These are phyloP conservation scores for Eulemur mongoz DNA, from an alignment of 2,797 vertebrate genomes.

Conservation along the genomic window DNA sequence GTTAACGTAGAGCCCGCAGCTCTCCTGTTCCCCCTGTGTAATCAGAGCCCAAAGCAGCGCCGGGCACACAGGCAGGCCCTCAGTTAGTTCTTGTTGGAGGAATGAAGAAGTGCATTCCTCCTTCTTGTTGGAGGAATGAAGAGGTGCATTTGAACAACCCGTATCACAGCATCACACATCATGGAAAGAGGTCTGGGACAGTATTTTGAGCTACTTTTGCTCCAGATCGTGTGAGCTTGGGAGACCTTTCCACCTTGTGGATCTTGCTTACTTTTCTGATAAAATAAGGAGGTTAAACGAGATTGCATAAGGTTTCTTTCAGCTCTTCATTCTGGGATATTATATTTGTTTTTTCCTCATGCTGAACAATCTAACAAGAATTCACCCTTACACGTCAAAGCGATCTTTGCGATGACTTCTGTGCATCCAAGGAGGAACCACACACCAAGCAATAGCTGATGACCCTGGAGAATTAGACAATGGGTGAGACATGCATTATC, in stretches of 20 bases:
- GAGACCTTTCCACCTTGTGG: not conserved
- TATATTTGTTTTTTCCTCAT: not conserved
- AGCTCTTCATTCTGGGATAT: not conserved
- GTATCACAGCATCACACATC: not conserved
- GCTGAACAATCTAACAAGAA: not conserved
- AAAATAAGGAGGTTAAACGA: conserved; percentile 1
- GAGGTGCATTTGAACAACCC: not conserved
- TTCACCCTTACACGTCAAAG: conserved; percentile 8
- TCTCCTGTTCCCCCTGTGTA: not conserved
- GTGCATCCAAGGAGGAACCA: not conserved
- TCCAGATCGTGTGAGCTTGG: not conserved
- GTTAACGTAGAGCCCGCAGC: not conserved
- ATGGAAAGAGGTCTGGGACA: not conserved
- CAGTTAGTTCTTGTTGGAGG: not conserved
- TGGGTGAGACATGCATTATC: not conserved
- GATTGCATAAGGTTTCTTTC: not conserved
- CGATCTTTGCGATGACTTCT: not conserved
- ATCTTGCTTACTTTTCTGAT: conserved; percentile 27
- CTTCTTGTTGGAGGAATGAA: not conserved
- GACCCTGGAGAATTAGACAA: not conserved
- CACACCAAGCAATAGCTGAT: not conserved
- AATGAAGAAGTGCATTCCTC: not conserved
- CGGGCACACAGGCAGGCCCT: not conserved
- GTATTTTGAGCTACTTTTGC: not conserved
- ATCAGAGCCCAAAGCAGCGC: not conserved